A percentile compares a stretch with the other conserved stretches of the same genome.
Evolutionary conservation across 2,797 vertebrate species (phyloP).

Genomic region (Phoxinus dragarum): DNA sequence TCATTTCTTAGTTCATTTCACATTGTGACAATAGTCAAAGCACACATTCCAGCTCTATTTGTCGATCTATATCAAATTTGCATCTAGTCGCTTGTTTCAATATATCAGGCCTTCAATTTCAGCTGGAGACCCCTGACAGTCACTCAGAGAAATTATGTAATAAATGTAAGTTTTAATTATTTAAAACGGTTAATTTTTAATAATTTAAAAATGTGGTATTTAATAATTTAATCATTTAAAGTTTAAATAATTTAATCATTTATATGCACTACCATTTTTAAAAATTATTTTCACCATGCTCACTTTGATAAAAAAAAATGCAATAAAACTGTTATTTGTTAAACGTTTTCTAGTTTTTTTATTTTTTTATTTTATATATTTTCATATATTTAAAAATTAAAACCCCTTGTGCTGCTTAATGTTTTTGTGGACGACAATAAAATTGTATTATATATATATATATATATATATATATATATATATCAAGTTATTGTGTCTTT

Average conservation of each 20-base stretch:
- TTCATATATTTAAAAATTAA: background rate
- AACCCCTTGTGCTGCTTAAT: background rate
- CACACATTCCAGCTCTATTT: background rate
- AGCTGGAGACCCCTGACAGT: background rate
- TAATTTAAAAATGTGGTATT: background rate
- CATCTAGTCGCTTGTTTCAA: background rate
- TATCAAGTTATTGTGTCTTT: background rate
- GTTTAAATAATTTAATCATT: background rate
- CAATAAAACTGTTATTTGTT: background rate
- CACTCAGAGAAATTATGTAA: background rate
- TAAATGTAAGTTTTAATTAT: background rate
- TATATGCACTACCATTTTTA: background rate
- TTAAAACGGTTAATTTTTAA: background rate
- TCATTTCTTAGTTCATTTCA: slow-evolving; percentile 11
- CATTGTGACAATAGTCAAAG: background rate
- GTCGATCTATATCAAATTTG: background rate
- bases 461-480: too few species aligned
- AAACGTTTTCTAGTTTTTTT: background rate
- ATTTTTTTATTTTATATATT: background rate
- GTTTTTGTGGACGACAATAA: background rate
- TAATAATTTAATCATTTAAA: too few species aligned
- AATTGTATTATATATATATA: too few species aligned
- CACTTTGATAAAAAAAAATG: background rate
- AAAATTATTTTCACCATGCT: background rate
- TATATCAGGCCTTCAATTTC: background rate